Conservation (phyloP, 1,140 invertebrate species). For the Eriocheir sinensis region DNA sequence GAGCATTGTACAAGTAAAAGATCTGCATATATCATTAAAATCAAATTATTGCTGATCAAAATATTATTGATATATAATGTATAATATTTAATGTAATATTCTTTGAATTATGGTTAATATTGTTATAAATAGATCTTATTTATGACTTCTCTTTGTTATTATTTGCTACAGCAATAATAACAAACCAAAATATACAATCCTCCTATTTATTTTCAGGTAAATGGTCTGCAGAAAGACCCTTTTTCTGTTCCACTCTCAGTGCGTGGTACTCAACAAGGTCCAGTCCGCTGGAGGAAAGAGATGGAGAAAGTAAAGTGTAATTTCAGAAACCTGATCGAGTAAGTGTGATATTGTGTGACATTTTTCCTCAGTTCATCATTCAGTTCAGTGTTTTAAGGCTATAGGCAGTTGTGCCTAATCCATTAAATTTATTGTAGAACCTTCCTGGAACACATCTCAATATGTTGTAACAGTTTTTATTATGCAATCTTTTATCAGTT, state of each 20-base stretch:
- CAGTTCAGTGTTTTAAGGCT: no score
- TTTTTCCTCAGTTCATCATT: no score
- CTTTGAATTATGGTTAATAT: background rate
- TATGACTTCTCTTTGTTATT: no score
- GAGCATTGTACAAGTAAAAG: no score
- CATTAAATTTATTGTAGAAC: no score
- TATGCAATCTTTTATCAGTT: no score
- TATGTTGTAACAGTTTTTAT: no score
- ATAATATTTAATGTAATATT: background rate
- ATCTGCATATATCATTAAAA: no score
- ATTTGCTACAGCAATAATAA: background rate
- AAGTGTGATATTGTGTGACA: background rate
- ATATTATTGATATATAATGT: background rate
- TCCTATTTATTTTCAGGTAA: background rate
- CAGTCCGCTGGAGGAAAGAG: background rate
- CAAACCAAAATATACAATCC: background rate
- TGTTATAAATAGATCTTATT: no score
- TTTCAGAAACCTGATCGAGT: background rate
- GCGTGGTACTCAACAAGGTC: background rate
- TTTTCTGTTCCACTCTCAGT: background rate
- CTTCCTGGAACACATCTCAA: no score
- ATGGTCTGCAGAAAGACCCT: constrained; percentile 3
- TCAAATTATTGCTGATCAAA: background rate
- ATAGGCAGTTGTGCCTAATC: no score
- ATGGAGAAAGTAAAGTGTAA: background rate